Evolutionary conservation across 2,113 vertebrate genomes (phyloP), one percentile per base, ranked within the genome.

Genomic region (Lepus europaeus): DNA sequence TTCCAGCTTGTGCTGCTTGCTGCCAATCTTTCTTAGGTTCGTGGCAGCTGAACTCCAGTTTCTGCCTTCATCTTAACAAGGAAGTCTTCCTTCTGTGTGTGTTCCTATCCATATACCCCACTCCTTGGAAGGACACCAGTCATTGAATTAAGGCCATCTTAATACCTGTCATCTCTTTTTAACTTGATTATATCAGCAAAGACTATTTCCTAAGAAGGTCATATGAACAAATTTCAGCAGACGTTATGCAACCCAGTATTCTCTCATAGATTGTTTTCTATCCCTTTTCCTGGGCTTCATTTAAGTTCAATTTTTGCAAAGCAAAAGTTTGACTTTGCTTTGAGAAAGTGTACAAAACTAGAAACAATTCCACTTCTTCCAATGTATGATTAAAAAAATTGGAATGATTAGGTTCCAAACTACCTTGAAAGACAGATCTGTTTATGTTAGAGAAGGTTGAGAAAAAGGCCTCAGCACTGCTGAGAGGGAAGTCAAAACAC

Each of bases 271-370:
- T 63, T 19, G 14, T 0, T 69, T 61, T 27, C 39, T 63, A 25
- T 74, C 13, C 9, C 17, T 70, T 83, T 27, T 20, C 25, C 45
- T 90, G n/a, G 53, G 25, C 3, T 3, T 61, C 1, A 10, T 83
- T 87, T 36, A 6, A 16, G 1, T 51, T 9, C 39, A 10, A 51
- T 25, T 77, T 86, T 86, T 92, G 25, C 19, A 77, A 80, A 23
- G 3, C 53, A 69, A 73, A 84, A 66, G 0, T 84, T 68, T 85
- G 9, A 51, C 45, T 84, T 95, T 95, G 3, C 36, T 12, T 68
- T 72, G 19, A 51, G 29, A 77, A 93, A 63, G 23, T 10, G 59
- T 31, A 12, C n/a, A 84, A 84, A 88, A 25, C 80, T 87, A 61
- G 22, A 59, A 88, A 78, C 1, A 0, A 93, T 45, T 2, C 3